A percentile compares a stretch with the other conserved stretches of the same genome.
These are phyloP conservation scores for Ceramica pisi DNA, from an alignment of 2,888 invertebrate species.

Conservation along the genomic window DNA sequence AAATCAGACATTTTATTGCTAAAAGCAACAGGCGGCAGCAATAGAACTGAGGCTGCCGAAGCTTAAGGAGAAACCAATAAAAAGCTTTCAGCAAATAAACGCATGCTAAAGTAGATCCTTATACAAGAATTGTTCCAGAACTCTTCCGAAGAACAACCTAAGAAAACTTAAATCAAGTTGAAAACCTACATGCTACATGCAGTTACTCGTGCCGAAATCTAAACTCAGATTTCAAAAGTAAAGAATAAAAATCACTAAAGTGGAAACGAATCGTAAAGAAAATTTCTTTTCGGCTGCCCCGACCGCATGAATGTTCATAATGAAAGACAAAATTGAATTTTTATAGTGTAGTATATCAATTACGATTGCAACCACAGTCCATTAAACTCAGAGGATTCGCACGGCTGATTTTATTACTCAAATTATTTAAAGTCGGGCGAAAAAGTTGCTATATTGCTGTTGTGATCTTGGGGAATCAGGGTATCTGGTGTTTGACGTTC, in stretches of 20 bases:
- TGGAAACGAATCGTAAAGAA: slow-evolving; percentile 54
- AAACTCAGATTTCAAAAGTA: slow-evolving; percentile 33
- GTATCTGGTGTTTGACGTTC: slow-evolving; percentile 37
- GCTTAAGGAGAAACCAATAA: neutral
- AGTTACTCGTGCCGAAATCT: slow-evolving; percentile 13
- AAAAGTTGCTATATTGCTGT: slow-evolving; percentile 53
- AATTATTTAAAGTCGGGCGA: slow-evolving; percentile 68
- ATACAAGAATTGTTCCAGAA: neutral
- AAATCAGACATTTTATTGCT: slow-evolving; percentile 22
- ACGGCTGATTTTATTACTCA: slow-evolving; percentile 74
- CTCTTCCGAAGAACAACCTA: neutral
- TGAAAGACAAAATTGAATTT: slow-evolving; percentile 63
- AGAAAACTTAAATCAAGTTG: neutral
- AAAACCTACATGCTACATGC: neutral
- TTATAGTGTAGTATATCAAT: slow-evolving; percentile 64
- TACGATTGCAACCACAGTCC: slow-evolving; percentile 65
- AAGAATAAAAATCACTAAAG: slow-evolving; percentile 42
- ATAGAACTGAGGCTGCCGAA: neutral
- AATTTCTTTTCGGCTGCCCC: slow-evolving; percentile 55
- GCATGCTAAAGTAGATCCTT: neutral
- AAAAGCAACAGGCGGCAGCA: neutral
- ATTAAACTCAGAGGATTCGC: slow-evolving; percentile 74
- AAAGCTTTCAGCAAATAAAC: neutral
- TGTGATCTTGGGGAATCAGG: slow-evolving; percentile 48
- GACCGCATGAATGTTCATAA: slow-evolving; percentile 57